Percentiles rank a stretch among this genome's conserved stretches.
Evolutionary conservation across 2,888 invertebrate species (phyloP).

Genomic region (Drosophila conformis): DNA sequence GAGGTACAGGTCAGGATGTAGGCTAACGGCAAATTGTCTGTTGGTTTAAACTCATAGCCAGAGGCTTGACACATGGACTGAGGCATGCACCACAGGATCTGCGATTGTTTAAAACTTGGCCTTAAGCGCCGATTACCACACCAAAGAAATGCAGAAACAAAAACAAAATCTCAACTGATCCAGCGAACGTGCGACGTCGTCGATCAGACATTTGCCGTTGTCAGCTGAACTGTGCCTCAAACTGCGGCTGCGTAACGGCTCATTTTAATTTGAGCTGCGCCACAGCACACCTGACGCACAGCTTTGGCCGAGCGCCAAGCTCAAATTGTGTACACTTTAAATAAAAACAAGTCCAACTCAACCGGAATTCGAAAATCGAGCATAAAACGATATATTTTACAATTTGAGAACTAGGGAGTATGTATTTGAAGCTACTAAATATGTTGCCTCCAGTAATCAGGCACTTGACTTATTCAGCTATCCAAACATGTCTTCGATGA

Average conservation of each 20-base stretch:
- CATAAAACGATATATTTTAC: not conserved
- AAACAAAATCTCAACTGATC: not conserved
- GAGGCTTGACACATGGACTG: not conserved
- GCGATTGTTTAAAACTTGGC: slow-evolving; percentile 2
- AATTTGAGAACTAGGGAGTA: not conserved
- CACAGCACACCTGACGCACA: slow-evolving; percentile 48
- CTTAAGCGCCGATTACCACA: not conserved
- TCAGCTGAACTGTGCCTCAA: slow-evolving; percentile 4
- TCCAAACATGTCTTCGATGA: not conserved
- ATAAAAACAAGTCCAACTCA: not conserved
- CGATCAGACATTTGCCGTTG: slow-evolving; percentile 27
- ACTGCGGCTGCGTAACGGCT: slow-evolving; percentile 59
- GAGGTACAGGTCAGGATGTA: not conserved
- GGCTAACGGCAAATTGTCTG: not conserved
- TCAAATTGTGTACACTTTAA: slow-evolving; percentile 6
- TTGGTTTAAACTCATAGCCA: not conserved
- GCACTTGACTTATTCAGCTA: not conserved
- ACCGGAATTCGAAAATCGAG: not conserved
- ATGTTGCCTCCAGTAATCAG: not conserved
- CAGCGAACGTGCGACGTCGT: slow-evolving; percentile 1
- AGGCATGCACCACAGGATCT: not conserved
- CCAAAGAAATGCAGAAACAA: not conserved
- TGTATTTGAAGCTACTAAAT: too few species aligned
- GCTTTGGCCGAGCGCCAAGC: slow-evolving; percentile 34
- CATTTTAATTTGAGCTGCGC: slow-evolving; percentile 48